Evolutionary conservation across 2,113 vertebrate genomes (phyloP).

Genomic region (Mionectes macconnelli): DNA sequence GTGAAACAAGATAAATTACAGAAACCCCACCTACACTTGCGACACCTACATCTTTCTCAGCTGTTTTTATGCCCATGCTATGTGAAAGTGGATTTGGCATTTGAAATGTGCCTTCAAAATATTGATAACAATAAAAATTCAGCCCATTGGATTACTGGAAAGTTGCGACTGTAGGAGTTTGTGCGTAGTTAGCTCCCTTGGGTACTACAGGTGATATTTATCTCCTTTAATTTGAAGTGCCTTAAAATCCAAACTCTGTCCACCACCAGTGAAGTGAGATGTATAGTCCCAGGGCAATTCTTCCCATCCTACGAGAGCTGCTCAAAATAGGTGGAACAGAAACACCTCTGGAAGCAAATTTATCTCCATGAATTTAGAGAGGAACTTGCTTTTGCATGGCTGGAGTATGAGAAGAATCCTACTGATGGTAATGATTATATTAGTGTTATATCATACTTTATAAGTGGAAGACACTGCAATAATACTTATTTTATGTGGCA

Average conservation of each 20-base stretch:
- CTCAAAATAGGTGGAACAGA: not conserved
- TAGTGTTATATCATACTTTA: not conserved
- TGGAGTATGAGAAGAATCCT: not conserved
- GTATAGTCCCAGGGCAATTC: not conserved
- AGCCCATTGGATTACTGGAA: not conserved
- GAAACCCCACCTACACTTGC: conserved; percentile 15
- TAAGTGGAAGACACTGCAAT: not conserved
- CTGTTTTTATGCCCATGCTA: not conserved
- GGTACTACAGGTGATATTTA: not conserved
- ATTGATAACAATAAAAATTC: conserved; percentile 28
- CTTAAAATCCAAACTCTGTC: not conserved
- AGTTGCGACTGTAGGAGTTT: not conserved
- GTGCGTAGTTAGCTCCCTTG: not conserved
- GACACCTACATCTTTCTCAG: conserved; percentile 23
- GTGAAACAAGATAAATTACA: conserved; percentile 22
- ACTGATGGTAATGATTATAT: not conserved
- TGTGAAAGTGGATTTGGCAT: not conserved
- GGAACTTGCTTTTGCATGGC: not conserved
- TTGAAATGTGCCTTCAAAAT: conserved; percentile 35
- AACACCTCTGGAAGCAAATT: not conserved
- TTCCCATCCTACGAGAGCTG: not conserved
- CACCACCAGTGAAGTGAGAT: not conserved
- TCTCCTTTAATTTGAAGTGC: not conserved
- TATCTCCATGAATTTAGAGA: not conserved
- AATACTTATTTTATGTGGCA: not conserved